Conservation (phyloP, 2,888 invertebrate genomes). For the Lepidocyrtoides sp. region DNA sequence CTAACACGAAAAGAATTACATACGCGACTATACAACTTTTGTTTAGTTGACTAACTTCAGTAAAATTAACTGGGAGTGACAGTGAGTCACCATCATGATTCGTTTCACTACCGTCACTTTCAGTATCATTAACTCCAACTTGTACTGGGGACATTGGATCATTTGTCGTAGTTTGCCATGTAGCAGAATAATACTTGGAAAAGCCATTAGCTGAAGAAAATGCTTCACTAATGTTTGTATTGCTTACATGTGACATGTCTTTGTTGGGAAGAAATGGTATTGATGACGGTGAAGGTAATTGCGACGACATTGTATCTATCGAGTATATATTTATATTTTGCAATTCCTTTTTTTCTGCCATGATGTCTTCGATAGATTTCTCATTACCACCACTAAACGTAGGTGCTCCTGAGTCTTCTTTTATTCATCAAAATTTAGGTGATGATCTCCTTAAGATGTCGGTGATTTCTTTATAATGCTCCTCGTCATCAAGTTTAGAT, state of each 20-base stretch:
- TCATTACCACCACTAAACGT: neutral
- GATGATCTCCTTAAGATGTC: neutral
- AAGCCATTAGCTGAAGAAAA: slow-evolving; percentile 6
- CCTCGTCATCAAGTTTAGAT: too few species aligned
- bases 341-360: neutral
- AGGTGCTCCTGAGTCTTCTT: neutral
- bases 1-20: slow-evolving; percentile 89
- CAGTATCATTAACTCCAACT: neutral
- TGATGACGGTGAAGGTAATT: neutral
- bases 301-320: neutral
- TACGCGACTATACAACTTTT: slow-evolving; percentile 88
- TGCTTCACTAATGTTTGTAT: neutral
- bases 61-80: slow-evolving; percentile 63
- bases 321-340: neutral
- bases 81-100: neutral
- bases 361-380: neutral
- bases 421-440: neutral
- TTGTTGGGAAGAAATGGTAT: neutral
- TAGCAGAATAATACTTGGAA: neutral
- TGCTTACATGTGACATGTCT: neutral
- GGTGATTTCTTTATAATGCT: neutral
- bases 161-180: slow-evolving; percentile 21
- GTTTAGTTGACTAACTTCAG: slow-evolving; percentile 75
- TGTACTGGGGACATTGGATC: neutral
- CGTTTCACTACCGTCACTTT: neutral